Evolutionary conservation across 1,140 invertebrate species (phyloP), one percentile per base, ranked within the genome.

Genomic region (Armadillidium nasatum): DNA sequence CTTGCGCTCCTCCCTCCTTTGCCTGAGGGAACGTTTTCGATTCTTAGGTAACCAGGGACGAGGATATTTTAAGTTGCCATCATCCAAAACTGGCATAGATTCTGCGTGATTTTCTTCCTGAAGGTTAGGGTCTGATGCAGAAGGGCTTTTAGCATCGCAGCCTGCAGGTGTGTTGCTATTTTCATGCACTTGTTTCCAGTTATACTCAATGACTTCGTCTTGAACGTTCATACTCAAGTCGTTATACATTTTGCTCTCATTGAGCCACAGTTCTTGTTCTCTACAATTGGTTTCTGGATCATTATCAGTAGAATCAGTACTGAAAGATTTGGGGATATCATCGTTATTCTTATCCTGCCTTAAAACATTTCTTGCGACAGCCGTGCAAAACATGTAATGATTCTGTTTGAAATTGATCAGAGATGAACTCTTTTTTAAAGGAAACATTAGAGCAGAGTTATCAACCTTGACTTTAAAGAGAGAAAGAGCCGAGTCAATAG

Each of bases 381-480:
- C 19, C 7, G 19, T 19, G 7, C 19, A 15, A 19, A 60, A 60
- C 11, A 60, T 60, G 19, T 60, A 60, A 60, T 60, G 11, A 60
- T 60, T 60, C 19, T 60, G 50, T 60, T 60, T 60, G 50, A 60
- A 60, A 60, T 60, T 60, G 50, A 60, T 60, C 3, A 60, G 7
- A 60, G 50, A 60, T 13, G 50, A 60, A 7, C 50, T 60, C 19
- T 19, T 60, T 19, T 60, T 60, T 7, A 60, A 19, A 2, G 50
- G 50, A 19, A 60, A 60, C 50, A 60, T 60, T 15, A 60, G 50
- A 60, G 50, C 50, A 2, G 50, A 60, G 7, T 60, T 60, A 13
- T 60, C 50, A 4, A 60, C 50, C 7, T 19, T 60, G 1, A 60
- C 50, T 60, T 60, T 60, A 7, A 60, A 60, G 50, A 60, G 50